Conservation (phyloP, 1,140 invertebrate genomes). For the Choristoneura fumiferana region DNA sequence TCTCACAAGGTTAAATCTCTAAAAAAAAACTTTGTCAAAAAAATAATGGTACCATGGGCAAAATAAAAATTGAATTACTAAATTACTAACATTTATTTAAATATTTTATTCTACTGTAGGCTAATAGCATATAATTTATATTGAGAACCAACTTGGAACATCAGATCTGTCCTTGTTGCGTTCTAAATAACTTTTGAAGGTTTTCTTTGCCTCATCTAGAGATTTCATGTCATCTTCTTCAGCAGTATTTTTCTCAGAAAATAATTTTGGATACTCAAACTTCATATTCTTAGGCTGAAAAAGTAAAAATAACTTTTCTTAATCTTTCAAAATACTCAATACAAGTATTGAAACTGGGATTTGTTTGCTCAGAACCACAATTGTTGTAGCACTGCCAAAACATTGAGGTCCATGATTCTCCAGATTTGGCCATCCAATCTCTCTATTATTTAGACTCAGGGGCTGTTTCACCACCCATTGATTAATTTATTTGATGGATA, state of each 20-base stretch:
- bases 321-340: no score
- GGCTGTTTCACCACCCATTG: no score
- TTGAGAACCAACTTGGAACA: constrained; percentile 81
- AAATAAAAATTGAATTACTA: background rate
- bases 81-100: constrained; percentile 27
- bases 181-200: constrained; percentile 67
- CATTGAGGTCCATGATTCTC: background rate
- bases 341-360: no score
- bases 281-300: constrained; percentile 78
- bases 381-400: no score
- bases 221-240: constrained; percentile 68
- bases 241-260: constrained; percentile 58
- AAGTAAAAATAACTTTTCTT: no score
- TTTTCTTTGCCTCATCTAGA: constrained; percentile 71
- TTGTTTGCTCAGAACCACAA: no score
- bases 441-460: no score
- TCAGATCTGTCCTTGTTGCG: constrained; percentile 77
- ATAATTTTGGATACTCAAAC: constrained; percentile 80
- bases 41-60: no score
- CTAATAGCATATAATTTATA: constrained; percentile 42
- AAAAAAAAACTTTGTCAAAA: no score
- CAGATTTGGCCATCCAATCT: no score
- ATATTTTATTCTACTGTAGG: constrained; percentile 14
- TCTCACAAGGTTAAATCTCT: no score
- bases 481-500: no score